Percentiles rank a stretch among this genome's conserved stretches.
Evolutionary conservation across 2,797 vertebrate species (phyloP).

Genomic region (Oreochromis grahami): DNA sequence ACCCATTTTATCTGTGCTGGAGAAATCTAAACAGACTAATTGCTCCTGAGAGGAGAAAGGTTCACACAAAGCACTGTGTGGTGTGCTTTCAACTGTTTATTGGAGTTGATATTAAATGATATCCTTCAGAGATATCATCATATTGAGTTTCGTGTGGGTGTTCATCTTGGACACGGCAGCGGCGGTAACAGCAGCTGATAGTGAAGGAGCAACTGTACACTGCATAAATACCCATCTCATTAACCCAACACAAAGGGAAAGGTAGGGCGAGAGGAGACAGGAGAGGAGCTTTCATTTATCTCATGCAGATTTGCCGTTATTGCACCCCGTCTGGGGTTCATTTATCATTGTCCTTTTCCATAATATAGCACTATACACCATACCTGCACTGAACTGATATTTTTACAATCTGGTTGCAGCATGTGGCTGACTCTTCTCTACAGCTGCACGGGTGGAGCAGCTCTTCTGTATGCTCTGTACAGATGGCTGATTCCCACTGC

Average conservation of each 20-base stretch:
- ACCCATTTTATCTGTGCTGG: neutral
- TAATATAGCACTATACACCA: neutral
- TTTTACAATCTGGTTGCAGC: constrained; percentile 18
- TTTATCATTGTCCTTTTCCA: neutral
- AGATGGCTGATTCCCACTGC: constrained; percentile 62
- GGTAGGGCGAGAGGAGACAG: constrained; percentile 1
- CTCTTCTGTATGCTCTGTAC: constrained; percentile 59
- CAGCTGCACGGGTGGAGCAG: constrained; percentile 41
- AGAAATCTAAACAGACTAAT: neutral
- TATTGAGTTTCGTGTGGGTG: neutral
- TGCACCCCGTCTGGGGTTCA: neutral
- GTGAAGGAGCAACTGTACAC: constrained; percentile 7
- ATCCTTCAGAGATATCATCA: constrained; percentile 1
- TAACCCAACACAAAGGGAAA: constrained; percentile 56
- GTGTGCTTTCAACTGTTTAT: neutral
- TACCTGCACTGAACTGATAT: neutral
- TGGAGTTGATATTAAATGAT: constrained; percentile 20
- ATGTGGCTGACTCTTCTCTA: constrained; percentile 64
- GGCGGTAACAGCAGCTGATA: neutral
- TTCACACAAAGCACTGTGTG: neutral
- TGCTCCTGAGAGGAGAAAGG: neutral
- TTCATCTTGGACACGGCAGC: neutral
- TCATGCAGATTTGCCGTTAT: constrained; percentile 19
- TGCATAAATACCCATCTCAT: constrained; percentile 78
- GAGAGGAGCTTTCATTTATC: constrained; percentile 42